Percentiles rank a stretch among this genome's conserved stretches.
Conservation (phyloP, 2,797 vertebrate genomes). For the Cetoscarus ocellatus region DNA sequence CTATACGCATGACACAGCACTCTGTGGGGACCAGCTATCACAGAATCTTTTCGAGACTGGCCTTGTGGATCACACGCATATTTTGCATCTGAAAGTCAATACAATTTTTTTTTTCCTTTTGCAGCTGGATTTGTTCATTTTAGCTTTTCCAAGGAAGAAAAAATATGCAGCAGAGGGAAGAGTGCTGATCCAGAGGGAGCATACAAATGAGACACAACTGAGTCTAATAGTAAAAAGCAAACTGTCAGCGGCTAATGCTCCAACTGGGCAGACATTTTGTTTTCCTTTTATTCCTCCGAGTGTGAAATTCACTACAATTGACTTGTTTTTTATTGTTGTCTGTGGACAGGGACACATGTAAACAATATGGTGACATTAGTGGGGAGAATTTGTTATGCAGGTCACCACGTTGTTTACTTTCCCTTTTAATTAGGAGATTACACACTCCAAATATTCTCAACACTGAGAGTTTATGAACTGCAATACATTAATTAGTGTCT, state of each 20-base stretch:
- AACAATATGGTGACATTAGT: conserved; percentile 49
- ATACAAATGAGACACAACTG: conserved; percentile 69
- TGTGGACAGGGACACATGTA: conserved; percentile 58
- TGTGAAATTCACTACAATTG: conserved; percentile 34
- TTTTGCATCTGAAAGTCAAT: conserved; percentile 72
- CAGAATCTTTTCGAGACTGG: conserved; percentile 60
- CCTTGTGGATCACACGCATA: conserved; percentile 56
- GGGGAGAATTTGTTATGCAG: conserved; percentile 62
- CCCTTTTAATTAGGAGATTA: conserved; percentile 78
- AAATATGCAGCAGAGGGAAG: conserved; percentile 55
- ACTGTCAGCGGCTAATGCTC: conserved; percentile 30
- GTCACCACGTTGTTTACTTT: conserved; percentile 67
- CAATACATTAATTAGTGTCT: conserved; percentile 72
- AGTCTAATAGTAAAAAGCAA: conserved; percentile 41
- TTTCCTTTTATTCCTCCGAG: conserved; percentile 34
- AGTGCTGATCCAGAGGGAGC: conserved; percentile 49
- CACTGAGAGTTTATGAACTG: conserved; percentile 69
- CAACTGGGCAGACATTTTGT: conserved; percentile 33
- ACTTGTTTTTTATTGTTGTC: conserved; percentile 31
- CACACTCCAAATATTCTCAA: conserved; percentile 75
- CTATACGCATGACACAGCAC: conserved; percentile 49
- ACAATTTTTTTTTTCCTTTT: conserved; percentile 27
- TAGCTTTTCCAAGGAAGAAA: conserved; percentile 45
- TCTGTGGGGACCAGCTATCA: conserved; percentile 68
- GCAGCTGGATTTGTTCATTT: conserved; percentile 67